A percentile compares a stretch with the other conserved stretches of the same genome.
Evolutionary conservation across 2,888 invertebrate species (phyloP).

Genomic region (Drosophila setosimentum): DNA sequence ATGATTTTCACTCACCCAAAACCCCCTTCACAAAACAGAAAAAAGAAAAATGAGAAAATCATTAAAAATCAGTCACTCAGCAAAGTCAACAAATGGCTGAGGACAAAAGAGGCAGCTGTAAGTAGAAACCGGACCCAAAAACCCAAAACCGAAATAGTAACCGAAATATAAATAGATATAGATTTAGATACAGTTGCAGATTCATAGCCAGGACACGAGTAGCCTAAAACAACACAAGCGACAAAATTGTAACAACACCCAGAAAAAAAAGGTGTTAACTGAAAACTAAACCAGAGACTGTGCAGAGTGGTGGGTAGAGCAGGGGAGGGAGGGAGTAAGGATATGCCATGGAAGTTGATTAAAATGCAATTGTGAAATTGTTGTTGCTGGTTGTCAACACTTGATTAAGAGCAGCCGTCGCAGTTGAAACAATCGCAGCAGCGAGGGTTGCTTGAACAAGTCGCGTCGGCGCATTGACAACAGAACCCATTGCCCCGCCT

Average conservation of each 20-base stretch:
- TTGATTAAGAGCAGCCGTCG: slow-evolving; percentile 77
- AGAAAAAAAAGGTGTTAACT: slow-evolving; percentile 68
- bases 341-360: slow-evolving; percentile 58
- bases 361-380: slow-evolving; percentile 77
- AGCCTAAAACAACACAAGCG: slow-evolving; percentile 72
- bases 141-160: slow-evolving; percentile 15
- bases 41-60: slow-evolving; percentile 10
- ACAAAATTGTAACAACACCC: slow-evolving; percentile 58
- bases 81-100: slow-evolving; percentile 66
- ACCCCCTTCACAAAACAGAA: background rate
- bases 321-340: slow-evolving; percentile 6
- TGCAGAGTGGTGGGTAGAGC: background rate
- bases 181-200: slow-evolving; percentile 53
- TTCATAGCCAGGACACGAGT: slow-evolving; percentile 22
- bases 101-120: slow-evolving; percentile 48
- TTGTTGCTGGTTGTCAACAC: slow-evolving; percentile 75
- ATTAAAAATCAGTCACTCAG: slow-evolving; percentile 43
- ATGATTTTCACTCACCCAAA: slow-evolving; percentile 10
- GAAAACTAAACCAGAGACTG: slow-evolving; percentile 63
- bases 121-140: slow-evolving; percentile 9
- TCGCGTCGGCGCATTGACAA: slow-evolving; percentile 56
- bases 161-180: slow-evolving; percentile 26
- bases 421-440: slow-evolving; percentile 37
- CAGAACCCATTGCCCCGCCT: background rate
- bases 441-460: slow-evolving; percentile 6